Conservation (phyloP, 2,113 vertebrate genomes). For the Oncorhynchus nerka region DNA sequence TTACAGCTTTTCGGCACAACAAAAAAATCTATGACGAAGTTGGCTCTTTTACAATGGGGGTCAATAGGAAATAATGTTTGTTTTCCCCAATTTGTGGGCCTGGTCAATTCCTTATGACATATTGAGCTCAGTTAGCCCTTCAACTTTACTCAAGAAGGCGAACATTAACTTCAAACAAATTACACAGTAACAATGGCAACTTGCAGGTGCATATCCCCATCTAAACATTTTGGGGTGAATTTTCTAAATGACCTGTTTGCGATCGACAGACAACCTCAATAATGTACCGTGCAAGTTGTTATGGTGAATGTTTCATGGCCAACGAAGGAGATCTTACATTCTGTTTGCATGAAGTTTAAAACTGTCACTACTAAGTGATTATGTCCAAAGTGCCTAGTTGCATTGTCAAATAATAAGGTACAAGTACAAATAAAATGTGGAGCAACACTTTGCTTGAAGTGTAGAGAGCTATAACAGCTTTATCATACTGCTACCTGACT, state of each 20-base stretch:
- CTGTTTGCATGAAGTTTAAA: neutral
- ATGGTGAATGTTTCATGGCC: neutral
- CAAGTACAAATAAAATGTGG: conserved; percentile 30
- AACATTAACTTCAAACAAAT: too few species aligned
- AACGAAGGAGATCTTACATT: neutral
- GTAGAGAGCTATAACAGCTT: too few species aligned
- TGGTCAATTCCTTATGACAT: too few species aligned
- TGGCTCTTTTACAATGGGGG: too few species aligned
- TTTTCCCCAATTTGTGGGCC: too few species aligned
- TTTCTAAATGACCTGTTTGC: neutral
- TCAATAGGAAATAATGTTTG: too few species aligned
- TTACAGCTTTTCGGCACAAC: too few species aligned
- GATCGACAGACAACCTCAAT: conserved; percentile 1
- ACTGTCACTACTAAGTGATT: neutral
- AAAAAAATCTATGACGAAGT: too few species aligned
- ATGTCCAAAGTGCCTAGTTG: conserved; percentile 20
- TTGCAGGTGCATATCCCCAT: neutral
- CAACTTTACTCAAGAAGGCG: too few species aligned
- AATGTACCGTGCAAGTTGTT: conserved; percentile 7
- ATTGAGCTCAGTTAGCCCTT: too few species aligned
- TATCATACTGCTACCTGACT: too few species aligned
- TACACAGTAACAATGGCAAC: too few species aligned
- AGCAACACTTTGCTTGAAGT: conserved; percentile 6
- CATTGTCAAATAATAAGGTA: conserved; percentile 32
- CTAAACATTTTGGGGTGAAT: neutral